Conservation (phyloP, 2,888 invertebrate species). For the Chirona hameri region DNA sequence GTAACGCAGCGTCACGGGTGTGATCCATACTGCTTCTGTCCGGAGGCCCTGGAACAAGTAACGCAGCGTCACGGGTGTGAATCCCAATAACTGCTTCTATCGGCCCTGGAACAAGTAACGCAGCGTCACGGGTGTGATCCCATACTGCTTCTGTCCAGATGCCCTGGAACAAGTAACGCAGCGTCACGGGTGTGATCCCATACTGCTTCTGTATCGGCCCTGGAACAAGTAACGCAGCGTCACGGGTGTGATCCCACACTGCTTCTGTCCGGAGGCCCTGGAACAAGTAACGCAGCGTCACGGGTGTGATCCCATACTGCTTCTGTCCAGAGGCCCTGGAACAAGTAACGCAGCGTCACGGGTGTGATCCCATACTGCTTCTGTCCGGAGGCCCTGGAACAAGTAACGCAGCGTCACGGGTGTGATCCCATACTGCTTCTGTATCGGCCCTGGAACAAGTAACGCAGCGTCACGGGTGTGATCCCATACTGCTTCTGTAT, state of each 20-base stretch:
- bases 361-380: slow-evolving; percentile 44
- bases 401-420: background rate
- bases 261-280: background rate
- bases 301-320: slow-evolving; percentile 44
- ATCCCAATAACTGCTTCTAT: slow-evolving; percentile 45
- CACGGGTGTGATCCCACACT: slow-evolving; percentile 44
- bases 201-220: slow-evolving; percentile 44
- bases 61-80: background rate
- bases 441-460: too few species aligned
- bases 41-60: too few species aligned
- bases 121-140: background rate
- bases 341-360: background rate
- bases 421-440: slow-evolving; percentile 44
- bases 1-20: background rate
- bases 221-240: too few species aligned
- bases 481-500: slow-evolving; percentile 44
- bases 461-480: background rate
- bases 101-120: too few species aligned
- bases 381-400: too few species aligned
- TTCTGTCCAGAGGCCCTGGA: too few species aligned
- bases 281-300: background rate
- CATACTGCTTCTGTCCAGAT: slow-evolving; percentile 44
- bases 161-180: too few species aligned
- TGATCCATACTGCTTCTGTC: slow-evolving; percentile 44
- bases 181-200: background rate